Evolutionary conservation across 2,888 invertebrate species (phyloP).

Genomic region (Exephanes ischioxanthus): DNA sequence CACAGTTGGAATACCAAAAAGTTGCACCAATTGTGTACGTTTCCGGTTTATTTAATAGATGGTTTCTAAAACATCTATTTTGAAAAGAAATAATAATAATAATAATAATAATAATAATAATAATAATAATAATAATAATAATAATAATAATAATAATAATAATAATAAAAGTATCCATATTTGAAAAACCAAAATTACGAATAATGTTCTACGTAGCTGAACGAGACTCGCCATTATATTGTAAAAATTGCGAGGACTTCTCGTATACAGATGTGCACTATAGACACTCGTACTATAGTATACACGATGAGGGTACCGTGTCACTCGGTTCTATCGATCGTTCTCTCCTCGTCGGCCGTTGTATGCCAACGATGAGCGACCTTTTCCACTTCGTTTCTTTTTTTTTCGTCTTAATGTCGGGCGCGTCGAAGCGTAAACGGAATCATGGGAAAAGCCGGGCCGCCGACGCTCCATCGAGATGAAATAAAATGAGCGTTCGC

Average conservation of each 20-base stretch:
- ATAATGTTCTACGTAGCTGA: background rate
- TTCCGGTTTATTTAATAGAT: background rate
- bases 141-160: too few relatives aligned
- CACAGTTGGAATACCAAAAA: conserved; percentile 7
- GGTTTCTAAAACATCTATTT: too few relatives aligned
- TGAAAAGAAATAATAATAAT: too few relatives aligned
- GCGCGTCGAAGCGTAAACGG: conserved; percentile 12
- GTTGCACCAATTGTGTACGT: background rate
- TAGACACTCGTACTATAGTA: conserved; percentile 20
- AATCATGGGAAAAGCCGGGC: conserved; percentile 23
- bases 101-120: too few relatives aligned
- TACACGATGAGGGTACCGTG: conserved; percentile 57
- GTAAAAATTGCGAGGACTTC: conserved; percentile 24
- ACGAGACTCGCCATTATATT: conserved; percentile 6
- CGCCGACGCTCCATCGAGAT: conserved; percentile 12
- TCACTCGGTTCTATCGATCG: conserved; percentile 67
- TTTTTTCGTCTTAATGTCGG: conserved; percentile 21
- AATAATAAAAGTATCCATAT: too few relatives aligned
- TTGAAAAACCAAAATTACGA: too few relatives aligned
- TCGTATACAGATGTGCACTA: conserved; percentile 7
- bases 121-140: too few relatives aligned
- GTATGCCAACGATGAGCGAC: conserved; percentile 63
- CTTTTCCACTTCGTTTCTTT: conserved; percentile 49
- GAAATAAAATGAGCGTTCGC: conserved; percentile 12
- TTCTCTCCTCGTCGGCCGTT: conserved; percentile 50